Evolutionary conservation across 2,888 invertebrate species (phyloP), one percentile per base, ranked within the genome.

Genomic region (Sinelater perroti): DNA sequence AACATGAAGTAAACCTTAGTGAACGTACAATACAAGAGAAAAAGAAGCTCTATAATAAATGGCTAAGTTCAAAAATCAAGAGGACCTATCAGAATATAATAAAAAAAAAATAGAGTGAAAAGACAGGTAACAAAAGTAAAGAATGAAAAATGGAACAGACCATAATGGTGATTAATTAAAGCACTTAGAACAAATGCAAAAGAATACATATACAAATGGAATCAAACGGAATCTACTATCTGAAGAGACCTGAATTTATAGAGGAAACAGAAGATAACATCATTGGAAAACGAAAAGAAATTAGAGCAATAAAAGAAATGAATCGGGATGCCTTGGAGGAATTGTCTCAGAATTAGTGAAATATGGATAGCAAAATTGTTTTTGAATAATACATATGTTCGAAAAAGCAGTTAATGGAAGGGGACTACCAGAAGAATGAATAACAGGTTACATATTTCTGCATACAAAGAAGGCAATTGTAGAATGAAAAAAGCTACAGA

Each of bases 21-120:
- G n/a, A n/a, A n/a, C n/a, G n/a, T n/a, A n/a, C n/a, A n/a, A 24
- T 24, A 24, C 24, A 24, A 24, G 24, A 24, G 24, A 24, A 24
- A 30, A 30, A 30, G n/a, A 3, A 30, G n/a, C 30, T 30, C 4
- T 30, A n/a, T n/a, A 3, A n/a, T n/a, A 30, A 30, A 30, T 30
- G 30, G 30, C n/a, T 30, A 30, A 30, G 30, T 11, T 30, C 30
- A 30, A 30, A 30, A 30, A 11, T 3, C 30, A 30, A 30, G 30
- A 30, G 30, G 30, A n/a, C n/a, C 30, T 30, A 30, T 11, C 3
- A 11, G 3, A 30, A 30, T 30, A 30, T 6, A 30, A 30, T 3
- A 11, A 8, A 8, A 30, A 30, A n/a, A 30, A n/a, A 10, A 30
- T n/a, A 30, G 30, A 30, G 30, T 30, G 11, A 30, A 30, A 30